phyloP scores from a whole-genome alignment of 2,888 invertebrate species.

The Metellina segmentata region DNA sequence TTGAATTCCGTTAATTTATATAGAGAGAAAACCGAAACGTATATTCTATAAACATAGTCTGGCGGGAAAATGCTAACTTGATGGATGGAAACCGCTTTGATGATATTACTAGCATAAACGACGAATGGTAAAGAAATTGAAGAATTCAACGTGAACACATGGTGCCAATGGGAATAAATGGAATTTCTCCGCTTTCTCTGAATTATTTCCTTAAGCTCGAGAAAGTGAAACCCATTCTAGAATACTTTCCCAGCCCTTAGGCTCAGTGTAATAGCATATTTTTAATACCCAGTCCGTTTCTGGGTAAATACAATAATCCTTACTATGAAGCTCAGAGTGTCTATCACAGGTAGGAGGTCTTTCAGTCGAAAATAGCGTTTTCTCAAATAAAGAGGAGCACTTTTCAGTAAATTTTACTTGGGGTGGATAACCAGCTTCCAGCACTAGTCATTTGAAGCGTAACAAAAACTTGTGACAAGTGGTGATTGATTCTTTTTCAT shows the following conservation, averaged over 20 bases:
- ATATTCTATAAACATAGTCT: too few species aligned
- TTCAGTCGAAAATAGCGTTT: background rate
- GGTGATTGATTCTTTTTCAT: conserved; percentile 29
- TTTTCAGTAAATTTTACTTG: conserved; percentile 7
- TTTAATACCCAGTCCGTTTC: background rate
- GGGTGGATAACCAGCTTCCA: background rate
- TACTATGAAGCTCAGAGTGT: too few species aligned
- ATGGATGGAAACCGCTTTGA: too few species aligned
- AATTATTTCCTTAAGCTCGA: too few species aligned
- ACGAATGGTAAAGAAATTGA: too few species aligned
- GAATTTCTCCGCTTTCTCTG: background rate
- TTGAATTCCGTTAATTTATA: too few species aligned
- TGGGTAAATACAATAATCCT: background rate
- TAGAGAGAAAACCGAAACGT: too few species aligned
- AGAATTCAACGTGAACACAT: too few species aligned
- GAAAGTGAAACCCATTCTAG: background rate
- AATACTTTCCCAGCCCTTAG: background rate
- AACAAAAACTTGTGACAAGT: conserved; percentile 11
- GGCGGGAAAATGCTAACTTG: too few species aligned
- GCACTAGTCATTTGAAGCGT: conserved; percentile 1
- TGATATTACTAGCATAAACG: too few species aligned
- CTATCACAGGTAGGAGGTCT: background rate
- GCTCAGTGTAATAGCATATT: background rate
- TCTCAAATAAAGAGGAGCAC: background rate
- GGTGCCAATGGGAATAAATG: too few species aligned